Conservation (phyloP, 2,797 vertebrate genomes). For the Varecia variegata region DNA sequence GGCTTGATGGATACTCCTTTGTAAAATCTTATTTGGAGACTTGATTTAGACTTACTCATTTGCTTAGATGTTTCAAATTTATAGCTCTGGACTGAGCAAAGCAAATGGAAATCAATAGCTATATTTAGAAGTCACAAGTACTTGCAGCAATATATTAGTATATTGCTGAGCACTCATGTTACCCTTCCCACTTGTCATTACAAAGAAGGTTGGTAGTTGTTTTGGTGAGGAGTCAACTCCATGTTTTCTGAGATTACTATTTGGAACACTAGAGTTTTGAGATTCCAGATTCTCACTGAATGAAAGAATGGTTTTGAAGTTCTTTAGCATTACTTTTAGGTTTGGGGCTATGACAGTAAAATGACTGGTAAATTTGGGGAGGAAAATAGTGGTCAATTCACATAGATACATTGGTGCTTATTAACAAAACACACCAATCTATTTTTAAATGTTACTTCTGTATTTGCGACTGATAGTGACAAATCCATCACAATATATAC, state of each 20-base stretch:
- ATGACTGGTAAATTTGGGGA: background rate
- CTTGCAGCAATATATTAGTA: background rate
- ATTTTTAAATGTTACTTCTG: background rate
- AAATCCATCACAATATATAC: background rate
- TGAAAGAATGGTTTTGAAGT: background rate
- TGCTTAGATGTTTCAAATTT: background rate
- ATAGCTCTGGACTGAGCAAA: background rate
- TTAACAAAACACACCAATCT: background rate
- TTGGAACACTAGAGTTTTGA: background rate
- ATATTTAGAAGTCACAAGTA: constrained; percentile 21
- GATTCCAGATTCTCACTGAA: background rate
- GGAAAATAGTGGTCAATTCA: background rate
- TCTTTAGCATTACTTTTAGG: background rate
- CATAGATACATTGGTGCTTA: background rate
- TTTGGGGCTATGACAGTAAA: background rate
- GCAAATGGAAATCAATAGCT: background rate
- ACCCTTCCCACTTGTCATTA: background rate
- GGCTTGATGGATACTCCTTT: background rate
- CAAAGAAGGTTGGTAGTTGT: constrained; percentile 15
- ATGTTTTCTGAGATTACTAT: background rate
- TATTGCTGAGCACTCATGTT: background rate
- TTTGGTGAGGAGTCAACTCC: background rate
- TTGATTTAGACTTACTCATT: constrained; percentile 21
- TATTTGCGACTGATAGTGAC: background rate
- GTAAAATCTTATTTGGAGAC: background rate